These are phyloP conservation scores for Diplodus sargus DNA, from an alignment of 2,797 vertebrate genomes.

Conservation along the genomic window DNA sequence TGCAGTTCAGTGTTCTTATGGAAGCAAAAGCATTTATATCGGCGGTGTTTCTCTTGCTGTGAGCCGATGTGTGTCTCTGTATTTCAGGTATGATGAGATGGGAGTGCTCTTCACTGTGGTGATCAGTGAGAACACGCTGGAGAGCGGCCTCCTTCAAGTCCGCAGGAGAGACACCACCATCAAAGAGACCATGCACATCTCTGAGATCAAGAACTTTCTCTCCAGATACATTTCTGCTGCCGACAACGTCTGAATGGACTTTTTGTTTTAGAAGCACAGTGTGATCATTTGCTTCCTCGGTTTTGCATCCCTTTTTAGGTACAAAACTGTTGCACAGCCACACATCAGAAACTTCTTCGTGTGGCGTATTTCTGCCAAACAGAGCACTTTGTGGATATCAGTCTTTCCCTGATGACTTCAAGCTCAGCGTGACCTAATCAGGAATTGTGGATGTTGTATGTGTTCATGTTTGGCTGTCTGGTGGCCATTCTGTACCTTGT, in stretches of 20 bases:
- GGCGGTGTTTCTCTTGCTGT: background rate
- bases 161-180: constrained; percentile 94
- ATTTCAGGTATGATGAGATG: constrained; percentile 96
- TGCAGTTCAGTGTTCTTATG: background rate
- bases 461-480: no score
- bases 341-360: background rate
- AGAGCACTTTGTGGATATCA: background rate
- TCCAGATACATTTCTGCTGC: constrained; percentile 89
- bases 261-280: background rate
- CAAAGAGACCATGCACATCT: constrained; percentile 95
- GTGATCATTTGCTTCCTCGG: background rate
- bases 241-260: constrained; percentile 79
- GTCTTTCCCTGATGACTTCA: background rate
- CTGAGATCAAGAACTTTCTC: constrained; percentile 90
- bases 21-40: background rate
- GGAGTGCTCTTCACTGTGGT: constrained; percentile 92
- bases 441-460: background rate
- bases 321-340: background rate
- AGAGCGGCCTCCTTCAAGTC: constrained; percentile 92
- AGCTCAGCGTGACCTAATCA: background rate
- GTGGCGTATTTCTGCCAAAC: background rate
- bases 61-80: constrained; percentile 2
- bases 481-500: no score
- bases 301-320: background rate
- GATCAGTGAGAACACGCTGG: constrained; percentile 90